phyloP scores from a whole-genome alignment of 2,113 vertebrate species.

The Grus americana region DNA sequence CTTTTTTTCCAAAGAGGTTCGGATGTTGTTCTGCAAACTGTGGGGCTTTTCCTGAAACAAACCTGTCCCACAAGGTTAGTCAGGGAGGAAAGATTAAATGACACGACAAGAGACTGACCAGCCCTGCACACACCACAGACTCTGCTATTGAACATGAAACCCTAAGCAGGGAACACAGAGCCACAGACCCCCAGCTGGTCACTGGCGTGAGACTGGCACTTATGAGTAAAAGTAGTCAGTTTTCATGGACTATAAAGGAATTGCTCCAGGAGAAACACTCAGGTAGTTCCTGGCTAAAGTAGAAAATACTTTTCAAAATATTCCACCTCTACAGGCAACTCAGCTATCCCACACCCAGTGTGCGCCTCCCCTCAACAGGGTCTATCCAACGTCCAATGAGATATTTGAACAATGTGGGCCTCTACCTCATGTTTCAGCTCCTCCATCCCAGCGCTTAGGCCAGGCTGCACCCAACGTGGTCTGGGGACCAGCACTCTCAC shows the following conservation, averaged over 20 bases:
- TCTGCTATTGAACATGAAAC: not conserved
- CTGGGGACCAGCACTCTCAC: constrained; percentile 68
- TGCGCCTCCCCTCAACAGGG: not conserved
- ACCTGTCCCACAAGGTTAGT: constrained; percentile 76
- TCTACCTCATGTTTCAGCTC: not conserved
- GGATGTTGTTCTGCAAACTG: constrained; percentile 81
- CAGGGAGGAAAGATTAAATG: constrained; percentile 1
- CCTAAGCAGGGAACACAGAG: not conserved
- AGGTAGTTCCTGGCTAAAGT: not conserved
- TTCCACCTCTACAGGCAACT: not conserved
- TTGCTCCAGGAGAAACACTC: not conserved
- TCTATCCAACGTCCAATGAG: not conserved
- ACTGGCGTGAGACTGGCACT: not conserved
- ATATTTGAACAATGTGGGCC: rapidly evolving
- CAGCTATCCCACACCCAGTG: not conserved
- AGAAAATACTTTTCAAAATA: not conserved
- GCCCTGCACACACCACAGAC: not conserved
- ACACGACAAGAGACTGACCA: not conserved
- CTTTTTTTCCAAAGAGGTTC: constrained; percentile 80
- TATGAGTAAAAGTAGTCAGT: not conserved
- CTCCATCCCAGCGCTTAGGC: not conserved
- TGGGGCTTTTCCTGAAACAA: constrained; percentile 97
- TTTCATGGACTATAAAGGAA: not conserved
- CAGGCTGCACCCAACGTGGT: not conserved
- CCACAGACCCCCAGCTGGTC: not conserved